Percentiles rank a stretch among this genome's conserved stretches.
Conservation (phyloP, 2,113 vertebrate genomes). For the Lophura nycthemera region DNA sequence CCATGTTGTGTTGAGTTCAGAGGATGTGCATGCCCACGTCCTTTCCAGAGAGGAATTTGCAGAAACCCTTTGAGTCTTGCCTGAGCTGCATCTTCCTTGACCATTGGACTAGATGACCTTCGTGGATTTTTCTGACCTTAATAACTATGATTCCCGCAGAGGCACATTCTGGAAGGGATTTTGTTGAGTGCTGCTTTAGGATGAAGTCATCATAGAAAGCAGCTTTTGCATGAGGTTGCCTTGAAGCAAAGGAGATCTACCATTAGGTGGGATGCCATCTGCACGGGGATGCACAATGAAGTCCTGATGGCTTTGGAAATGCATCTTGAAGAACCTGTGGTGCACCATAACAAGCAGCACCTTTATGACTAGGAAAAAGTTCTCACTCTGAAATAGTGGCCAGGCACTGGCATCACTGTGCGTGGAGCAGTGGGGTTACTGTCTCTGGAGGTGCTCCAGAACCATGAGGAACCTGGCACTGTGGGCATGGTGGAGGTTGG, state of each 20-base stretch:
- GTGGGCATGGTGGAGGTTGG: no score
- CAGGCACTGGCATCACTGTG: no score
- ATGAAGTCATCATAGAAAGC: not conserved
- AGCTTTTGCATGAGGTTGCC: rapidly evolving
- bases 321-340: not conserved
- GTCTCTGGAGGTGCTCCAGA: no score
- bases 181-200: rapidly evolving
- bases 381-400: no score
- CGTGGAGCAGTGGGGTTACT: no score
- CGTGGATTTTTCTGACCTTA: no score
- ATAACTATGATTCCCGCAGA: not conserved
- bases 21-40: not conserved
- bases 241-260: not conserved
- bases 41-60: not conserved
- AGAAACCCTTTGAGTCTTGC: rapidly evolving
- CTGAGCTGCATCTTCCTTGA: no score
- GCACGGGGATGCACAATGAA: not conserved
- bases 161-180: not conserved
- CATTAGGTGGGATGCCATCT: not conserved
- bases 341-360: not conserved
- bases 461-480: no score
- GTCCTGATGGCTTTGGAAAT: not conserved
- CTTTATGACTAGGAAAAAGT: no score
- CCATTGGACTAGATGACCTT: no score
- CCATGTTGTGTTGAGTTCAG: not conserved